phyloP scores from a whole-genome alignment of 2,113 vertebrate genomes.

The Macrotus californicus region DNA sequence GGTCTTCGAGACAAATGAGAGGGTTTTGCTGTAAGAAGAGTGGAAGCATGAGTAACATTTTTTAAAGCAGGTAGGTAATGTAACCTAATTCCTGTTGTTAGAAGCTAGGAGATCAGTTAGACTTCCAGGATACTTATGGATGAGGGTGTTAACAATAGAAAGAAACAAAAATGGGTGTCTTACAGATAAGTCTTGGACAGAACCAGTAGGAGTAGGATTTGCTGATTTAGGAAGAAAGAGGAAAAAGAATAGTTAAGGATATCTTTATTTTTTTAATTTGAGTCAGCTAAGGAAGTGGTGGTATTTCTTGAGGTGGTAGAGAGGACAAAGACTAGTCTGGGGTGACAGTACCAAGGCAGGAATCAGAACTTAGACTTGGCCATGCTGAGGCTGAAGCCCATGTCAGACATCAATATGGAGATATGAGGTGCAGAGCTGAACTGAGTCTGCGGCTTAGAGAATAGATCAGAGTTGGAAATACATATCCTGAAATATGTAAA shows the following conservation, averaged over 20 bases:
- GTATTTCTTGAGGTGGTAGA: neutral
- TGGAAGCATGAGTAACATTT: neutral
- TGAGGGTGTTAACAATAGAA: neutral
- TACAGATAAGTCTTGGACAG: neutral
- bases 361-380: neutral
- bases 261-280: neutral
- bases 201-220: neutral
- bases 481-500: neutral
- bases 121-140: neutral
- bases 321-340: neutral
- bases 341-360: neutral
- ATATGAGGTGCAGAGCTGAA: neutral
- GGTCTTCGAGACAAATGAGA: neutral
- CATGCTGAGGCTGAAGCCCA: neutral
- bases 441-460: neutral
- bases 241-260: neutral
- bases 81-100: neutral
- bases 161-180: neutral
- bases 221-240: neutral
- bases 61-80: neutral
- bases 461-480: neutral
- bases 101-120: neutral
- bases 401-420: neutral
- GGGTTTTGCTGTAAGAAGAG: neutral
- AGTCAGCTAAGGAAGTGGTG: neutral